These are phyloP conservation scores for Sminthurinus aureus DNA, from an alignment of 2,888 invertebrate genomes.

Conservation along the genomic window DNA sequence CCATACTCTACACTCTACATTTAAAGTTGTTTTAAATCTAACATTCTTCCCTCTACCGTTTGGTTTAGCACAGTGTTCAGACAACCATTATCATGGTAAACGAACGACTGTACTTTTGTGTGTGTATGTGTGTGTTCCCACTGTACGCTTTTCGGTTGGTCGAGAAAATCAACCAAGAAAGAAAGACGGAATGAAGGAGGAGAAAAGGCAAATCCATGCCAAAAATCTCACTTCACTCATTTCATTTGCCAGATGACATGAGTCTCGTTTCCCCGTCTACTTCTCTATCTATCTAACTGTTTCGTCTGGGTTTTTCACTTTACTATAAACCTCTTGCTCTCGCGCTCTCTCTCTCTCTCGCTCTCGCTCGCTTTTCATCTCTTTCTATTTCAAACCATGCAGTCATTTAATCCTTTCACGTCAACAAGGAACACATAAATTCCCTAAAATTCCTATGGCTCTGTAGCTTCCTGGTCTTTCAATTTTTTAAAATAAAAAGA, in stretches of 20 bases:
- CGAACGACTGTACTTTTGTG: not conserved
- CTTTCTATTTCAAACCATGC: too few relatives aligned
- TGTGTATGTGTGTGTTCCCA: constrained; percentile 12
- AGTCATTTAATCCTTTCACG: constrained; percentile 4
- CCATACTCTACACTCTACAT: too few relatives aligned
- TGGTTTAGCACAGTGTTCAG: too few relatives aligned
- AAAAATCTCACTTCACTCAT: constrained; percentile 34
- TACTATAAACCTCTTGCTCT: too few relatives aligned
- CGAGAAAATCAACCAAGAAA: not conserved
- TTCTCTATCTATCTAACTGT: not conserved
- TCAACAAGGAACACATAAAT: not conserved
- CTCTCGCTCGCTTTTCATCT: too few relatives aligned
- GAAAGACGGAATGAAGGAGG: not conserved
- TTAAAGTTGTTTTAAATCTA: too few relatives aligned
- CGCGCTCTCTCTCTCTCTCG: too few relatives aligned
- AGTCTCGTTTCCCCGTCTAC: not conserved
- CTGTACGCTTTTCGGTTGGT: constrained; percentile 18
- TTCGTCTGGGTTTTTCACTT: not conserved
- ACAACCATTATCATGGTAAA: too few relatives aligned
- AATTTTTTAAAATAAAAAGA: too few relatives aligned
- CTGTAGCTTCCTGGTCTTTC: too few relatives aligned
- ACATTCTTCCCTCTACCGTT: too few relatives aligned
- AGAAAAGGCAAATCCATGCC: constrained; percentile 11
- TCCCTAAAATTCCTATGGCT: too few relatives aligned
- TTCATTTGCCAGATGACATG: constrained; percentile 21